Evolutionary conservation across 2,797 vertebrate species (phyloP).

Genomic region (Apogon hyalosoma): DNA sequence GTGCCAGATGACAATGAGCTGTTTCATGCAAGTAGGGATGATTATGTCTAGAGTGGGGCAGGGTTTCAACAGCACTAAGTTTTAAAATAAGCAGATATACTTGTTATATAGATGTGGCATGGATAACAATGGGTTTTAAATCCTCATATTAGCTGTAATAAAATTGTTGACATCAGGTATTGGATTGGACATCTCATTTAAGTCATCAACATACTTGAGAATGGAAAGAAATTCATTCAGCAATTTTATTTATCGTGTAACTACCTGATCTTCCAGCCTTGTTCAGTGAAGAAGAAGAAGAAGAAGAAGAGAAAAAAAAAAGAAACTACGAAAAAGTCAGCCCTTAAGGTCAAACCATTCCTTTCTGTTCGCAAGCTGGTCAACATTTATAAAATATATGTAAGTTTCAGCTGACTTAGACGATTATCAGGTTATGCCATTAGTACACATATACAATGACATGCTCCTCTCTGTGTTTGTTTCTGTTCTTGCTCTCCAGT

Average conservation of each 20-base stretch:
- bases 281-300: constrained; percentile 54
- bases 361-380: constrained; percentile 66
- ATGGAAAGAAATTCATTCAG: constrained; percentile 46
- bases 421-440: constrained; percentile 41
- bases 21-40: constrained; percentile 49
- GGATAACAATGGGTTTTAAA: constrained; percentile 46
- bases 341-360: constrained; percentile 76
- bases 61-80: constrained; percentile 46
- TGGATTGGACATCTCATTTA: constrained; percentile 71
- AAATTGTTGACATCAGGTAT: constrained; percentile 75
- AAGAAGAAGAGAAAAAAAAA: constrained; percentile 57
- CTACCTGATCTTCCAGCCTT: constrained; percentile 72
- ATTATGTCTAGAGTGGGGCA: constrained; percentile 22
- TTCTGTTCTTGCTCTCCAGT: constrained; percentile 53
- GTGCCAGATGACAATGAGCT: constrained; percentile 51
- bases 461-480: constrained; percentile 52
- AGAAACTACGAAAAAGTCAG: constrained; percentile 65
- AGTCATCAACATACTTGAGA: constrained; percentile 49
- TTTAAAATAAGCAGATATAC: constrained; percentile 49
- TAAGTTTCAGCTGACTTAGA: constrained; percentile 49
- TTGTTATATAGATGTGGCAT: constrained; percentile 37
- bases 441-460: constrained; percentile 43
- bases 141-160: constrained; percentile 63
- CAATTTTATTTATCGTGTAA: constrained; percentile 35
- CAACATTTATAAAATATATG: constrained; percentile 54